Conservation (phyloP, 2,113 vertebrate species). For the Lepisosteus oculatus region DNA sequence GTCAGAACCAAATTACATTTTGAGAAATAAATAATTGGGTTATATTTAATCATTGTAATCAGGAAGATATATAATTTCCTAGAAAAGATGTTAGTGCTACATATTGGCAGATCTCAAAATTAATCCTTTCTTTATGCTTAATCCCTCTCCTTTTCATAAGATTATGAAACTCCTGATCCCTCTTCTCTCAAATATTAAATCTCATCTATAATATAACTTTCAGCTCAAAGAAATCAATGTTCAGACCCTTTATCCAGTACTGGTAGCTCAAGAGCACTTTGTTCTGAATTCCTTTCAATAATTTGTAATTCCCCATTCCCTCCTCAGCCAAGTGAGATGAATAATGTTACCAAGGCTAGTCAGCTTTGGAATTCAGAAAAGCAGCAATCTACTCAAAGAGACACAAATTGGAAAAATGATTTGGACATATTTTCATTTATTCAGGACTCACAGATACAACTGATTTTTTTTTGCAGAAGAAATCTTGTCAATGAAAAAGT, state of each 20-base stretch:
- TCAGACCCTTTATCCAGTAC: slow-evolving; percentile 36
- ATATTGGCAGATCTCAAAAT: slow-evolving; percentile 77
- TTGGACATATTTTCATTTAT: slow-evolving; percentile 51
- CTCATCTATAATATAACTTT: slow-evolving; percentile 66
- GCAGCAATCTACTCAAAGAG: slow-evolving; percentile 59
- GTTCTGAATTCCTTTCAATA: slow-evolving; percentile 54
- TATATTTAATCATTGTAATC: slow-evolving; percentile 42
- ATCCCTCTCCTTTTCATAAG: slow-evolving; percentile 72
- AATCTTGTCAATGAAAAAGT: slow-evolving; percentile 30
- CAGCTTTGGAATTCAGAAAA: slow-evolving; percentile 52
- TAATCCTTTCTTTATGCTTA: slow-evolving; percentile 77
- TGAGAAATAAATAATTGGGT: slow-evolving; percentile 47
- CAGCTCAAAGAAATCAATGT: slow-evolving; percentile 56
- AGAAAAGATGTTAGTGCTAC: slow-evolving; percentile 66
- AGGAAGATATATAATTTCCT: slow-evolving; percentile 59
- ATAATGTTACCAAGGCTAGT: slow-evolving; percentile 44
- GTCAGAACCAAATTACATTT: slow-evolving; percentile 45
- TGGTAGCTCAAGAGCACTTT: slow-evolving; percentile 53
- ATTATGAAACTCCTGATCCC: slow-evolving; percentile 74
- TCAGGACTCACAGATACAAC: slow-evolving; percentile 32
- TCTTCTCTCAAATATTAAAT: slow-evolving; percentile 73
- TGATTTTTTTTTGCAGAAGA: slow-evolving; percentile 46
- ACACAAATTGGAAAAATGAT: slow-evolving; percentile 59
- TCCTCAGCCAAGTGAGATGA: slow-evolving; percentile 39
- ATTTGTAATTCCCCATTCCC: slow-evolving; percentile 52